Evolutionary conservation across 2,797 vertebrate species (phyloP).

Genomic region (Poeciliopsis presidionis): DNA sequence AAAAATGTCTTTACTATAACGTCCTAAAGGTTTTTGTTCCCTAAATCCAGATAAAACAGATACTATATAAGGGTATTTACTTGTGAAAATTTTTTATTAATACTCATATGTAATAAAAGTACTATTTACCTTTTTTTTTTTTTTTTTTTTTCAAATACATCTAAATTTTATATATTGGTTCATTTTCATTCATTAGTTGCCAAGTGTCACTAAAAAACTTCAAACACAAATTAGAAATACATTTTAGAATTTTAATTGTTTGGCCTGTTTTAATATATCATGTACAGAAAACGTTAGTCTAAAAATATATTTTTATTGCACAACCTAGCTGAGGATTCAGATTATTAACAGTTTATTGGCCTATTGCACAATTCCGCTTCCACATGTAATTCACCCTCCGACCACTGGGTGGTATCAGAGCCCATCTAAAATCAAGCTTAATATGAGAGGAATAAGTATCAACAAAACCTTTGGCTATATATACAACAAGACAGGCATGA

Average conservation of each 20-base stretch:
- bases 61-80: background rate
- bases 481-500: background rate
- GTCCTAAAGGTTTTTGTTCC: no score
- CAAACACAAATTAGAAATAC: background rate
- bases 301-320: background rate
- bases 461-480: background rate
- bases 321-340: background rate
- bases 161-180: background rate
- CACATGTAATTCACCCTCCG: background rate
- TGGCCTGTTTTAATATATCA: background rate
- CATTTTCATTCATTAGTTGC: background rate
- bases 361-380: background rate
- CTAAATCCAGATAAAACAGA: no score
- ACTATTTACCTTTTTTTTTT: background rate
- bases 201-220: background rate
- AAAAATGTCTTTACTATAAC: no score
- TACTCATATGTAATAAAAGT: background rate
- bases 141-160: background rate
- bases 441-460: no score
- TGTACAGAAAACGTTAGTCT: background rate
- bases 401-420: background rate
- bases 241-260: background rate
- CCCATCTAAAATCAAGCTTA: no score
- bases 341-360: background rate
- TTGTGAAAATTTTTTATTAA: background rate